Percentiles rank a stretch among this genome's conserved stretches.
Evolutionary conservation across 1,140 invertebrate species (phyloP).

Genomic region (Gryon sp.): DNA sequence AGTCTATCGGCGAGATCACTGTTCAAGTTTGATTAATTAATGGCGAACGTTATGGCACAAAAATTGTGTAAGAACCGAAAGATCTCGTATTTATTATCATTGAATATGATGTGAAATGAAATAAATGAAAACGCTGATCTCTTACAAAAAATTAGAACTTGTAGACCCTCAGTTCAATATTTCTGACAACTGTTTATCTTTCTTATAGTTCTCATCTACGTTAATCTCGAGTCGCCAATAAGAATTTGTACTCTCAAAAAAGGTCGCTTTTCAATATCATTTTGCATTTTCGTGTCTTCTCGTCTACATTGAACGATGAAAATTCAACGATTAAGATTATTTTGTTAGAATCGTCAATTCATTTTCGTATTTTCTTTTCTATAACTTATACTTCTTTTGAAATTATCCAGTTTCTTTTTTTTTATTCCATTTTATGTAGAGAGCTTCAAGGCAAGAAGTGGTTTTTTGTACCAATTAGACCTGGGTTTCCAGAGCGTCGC

Average conservation of each 20-base stretch:
- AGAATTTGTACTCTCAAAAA: conserved; percentile 76
- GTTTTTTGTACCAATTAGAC: conserved; percentile 78
- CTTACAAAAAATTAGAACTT: too few relatives aligned
- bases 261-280: conserved; percentile 21
- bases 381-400: too few relatives aligned
- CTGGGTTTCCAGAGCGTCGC: conserved; percentile 62
- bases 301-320: conserved; percentile 43
- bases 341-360: conserved; percentile 32
- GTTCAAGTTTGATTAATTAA: conserved; percentile 31
- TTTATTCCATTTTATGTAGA: conserved; percentile 67
- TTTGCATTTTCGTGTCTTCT: conserved; percentile 44
- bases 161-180: too few relatives aligned
- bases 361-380: conserved; percentile 10
- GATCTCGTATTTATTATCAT: too few relatives aligned
- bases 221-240: conserved; percentile 60
- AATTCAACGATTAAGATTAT: conserved; percentile 35
- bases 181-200: not conserved
- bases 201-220: conserved; percentile 30
- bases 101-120: too few relatives aligned
- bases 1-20: conserved; percentile 66
- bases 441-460: conserved; percentile 79
- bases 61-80: conserved; percentile 18
- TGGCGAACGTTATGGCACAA: conserved; percentile 62
- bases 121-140: too few relatives aligned
- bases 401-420: conserved; percentile 10